Evolutionary conservation across 2,888 invertebrate species (phyloP).

Genomic region (Ennomos fuscantarius): DNA sequence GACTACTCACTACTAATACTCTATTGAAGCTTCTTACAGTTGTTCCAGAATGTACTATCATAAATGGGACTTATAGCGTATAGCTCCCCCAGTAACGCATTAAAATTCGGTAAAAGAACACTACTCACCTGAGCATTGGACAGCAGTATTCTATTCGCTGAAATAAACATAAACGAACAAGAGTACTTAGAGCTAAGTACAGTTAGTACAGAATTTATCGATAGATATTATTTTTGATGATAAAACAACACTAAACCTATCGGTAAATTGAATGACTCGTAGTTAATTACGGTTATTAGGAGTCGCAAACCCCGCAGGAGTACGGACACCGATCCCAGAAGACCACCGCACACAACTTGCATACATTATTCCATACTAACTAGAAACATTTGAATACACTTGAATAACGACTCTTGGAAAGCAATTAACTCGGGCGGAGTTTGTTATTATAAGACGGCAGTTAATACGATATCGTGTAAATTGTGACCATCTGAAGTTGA

Average conservation of each 20-base stretch:
- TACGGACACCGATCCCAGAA: constrained; percentile 58
- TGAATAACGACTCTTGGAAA: constrained; percentile 48
- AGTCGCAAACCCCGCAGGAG: constrained; percentile 62
- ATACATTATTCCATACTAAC: constrained; percentile 50
- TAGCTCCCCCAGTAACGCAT: too few species aligned
- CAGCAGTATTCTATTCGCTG: too few species aligned
- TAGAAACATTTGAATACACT: constrained; percentile 46
- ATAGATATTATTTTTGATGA: not conserved
- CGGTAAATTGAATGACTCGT: constrained; percentile 61
- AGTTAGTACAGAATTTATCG: not conserved
- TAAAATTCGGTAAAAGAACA: too few species aligned
- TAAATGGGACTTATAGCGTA: too few species aligned
- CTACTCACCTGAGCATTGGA: too few species aligned
- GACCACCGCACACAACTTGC: constrained; percentile 52
- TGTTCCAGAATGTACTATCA: too few species aligned
- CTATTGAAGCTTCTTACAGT: too few species aligned
- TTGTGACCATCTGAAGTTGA: constrained; percentile 35
- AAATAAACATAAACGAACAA: too few species aligned
- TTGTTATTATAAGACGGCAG: constrained; percentile 34
- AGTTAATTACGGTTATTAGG: constrained; percentile 78
- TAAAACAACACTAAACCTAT: constrained; percentile 30
- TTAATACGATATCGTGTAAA: constrained; percentile 29
- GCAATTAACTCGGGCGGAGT: constrained; percentile 51
- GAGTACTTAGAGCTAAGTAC: too few species aligned
- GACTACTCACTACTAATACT: too few species aligned